These are phyloP conservation scores for Tarsius wallacei DNA, from an alignment of 2,797 vertebrate species.

Conservation along the genomic window DNA sequence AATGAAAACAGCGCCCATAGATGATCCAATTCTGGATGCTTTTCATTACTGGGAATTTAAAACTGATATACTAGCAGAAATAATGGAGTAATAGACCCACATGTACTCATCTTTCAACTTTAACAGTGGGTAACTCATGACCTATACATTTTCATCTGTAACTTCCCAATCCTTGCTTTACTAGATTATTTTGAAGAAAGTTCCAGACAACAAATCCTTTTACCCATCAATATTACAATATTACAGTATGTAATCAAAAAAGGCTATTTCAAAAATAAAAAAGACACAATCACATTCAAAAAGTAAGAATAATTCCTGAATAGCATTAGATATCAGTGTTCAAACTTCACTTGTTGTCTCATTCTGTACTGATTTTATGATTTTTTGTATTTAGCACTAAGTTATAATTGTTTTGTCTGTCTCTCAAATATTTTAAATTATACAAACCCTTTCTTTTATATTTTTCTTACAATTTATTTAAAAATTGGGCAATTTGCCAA, in stretches of 20 bases:
- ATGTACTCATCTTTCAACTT: not conserved
- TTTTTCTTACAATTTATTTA: not conserved
- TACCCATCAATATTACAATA: conserved; percentile 7
- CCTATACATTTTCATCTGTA: not conserved
- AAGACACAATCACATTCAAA: not conserved
- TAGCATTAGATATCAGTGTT: not conserved
- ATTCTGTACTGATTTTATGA: not conserved
- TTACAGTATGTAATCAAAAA: not conserved
- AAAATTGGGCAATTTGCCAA: not conserved
- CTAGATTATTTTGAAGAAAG: conserved; percentile 10
- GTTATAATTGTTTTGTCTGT: not conserved
- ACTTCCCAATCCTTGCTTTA: not conserved
- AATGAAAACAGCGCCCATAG: not conserved
- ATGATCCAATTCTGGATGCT: not conserved
- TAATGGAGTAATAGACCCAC: not conserved
- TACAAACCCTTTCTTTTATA: not conserved
- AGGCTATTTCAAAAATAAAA: not conserved
- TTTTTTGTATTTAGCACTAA: not conserved
- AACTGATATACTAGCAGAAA: not conserved
- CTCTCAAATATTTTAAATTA: not conserved
- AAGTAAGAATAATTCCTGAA: conserved; percentile 14
- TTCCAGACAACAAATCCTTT: not conserved
- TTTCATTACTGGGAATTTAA: conserved; percentile 7
- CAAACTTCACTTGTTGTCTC: not conserved
- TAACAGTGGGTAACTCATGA: not conserved